Percentiles rank a stretch among this genome's conserved stretches.
Conservation (phyloP, 2,113 vertebrate genomes). For the Coryphaenoides rupestris region DNA sequence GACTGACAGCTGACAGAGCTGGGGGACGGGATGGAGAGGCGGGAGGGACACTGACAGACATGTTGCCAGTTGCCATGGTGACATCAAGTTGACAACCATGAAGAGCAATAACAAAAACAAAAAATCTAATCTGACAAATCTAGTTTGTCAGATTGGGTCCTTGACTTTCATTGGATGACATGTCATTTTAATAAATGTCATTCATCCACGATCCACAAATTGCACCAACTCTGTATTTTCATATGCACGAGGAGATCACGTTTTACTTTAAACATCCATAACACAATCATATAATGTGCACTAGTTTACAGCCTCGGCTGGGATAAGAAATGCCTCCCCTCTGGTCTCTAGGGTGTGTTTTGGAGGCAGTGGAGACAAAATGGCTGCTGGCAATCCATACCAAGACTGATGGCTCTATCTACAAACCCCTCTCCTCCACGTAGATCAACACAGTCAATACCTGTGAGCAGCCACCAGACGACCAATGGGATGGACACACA, state of each 20-base stretch:
- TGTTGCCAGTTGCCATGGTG: conserved; percentile 44
- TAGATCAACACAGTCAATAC: conserved; percentile 26
- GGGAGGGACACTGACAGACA: conserved; percentile 10
- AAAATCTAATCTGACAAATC: not conserved
- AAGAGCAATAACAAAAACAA: not conserved
- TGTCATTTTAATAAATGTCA: not conserved
- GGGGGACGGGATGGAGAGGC: conserved; percentile 30
- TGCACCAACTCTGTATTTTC: not conserved
- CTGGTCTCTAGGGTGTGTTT: not conserved
- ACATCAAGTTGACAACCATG: conserved; percentile 19
- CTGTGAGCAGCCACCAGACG: conserved; percentile 4
- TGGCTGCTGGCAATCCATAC: not conserved
- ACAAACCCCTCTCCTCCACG: conserved; percentile 5
- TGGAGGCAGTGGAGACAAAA: not conserved
- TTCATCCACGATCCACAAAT: not conserved
- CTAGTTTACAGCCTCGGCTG: no score
- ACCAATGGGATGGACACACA: conserved; percentile 3
- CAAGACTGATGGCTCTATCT: not conserved
- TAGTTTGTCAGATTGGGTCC: not conserved
- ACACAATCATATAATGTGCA: no score
- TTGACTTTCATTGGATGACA: not conserved
- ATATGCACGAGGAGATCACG: no score
- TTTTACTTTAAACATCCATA: no score
- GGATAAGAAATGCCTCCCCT: not conserved
- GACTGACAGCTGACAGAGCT: conserved; percentile 17